These are phyloP conservation scores for Leptopilina clavipes DNA, from an alignment of 1,140 invertebrate species.

Conservation along the genomic window DNA sequence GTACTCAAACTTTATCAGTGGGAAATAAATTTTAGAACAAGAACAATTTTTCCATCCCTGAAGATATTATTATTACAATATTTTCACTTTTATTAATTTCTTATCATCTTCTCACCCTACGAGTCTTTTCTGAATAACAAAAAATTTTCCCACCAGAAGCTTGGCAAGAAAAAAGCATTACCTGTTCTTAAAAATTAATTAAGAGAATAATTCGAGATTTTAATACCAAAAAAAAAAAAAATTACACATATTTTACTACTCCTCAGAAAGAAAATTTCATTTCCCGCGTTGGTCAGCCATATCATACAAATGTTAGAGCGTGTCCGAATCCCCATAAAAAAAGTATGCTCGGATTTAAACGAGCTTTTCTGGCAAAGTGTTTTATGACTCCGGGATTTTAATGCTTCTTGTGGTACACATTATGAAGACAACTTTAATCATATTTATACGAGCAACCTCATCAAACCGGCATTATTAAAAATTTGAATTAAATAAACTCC, in stretches of 20 bases:
- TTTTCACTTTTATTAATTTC: too few relatives aligned
- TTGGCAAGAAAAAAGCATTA: too few relatives aligned
- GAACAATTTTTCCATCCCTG: too few relatives aligned
- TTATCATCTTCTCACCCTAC: too few relatives aligned
- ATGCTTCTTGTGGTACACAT: neutral
- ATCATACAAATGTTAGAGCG: neutral
- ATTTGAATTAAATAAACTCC: neutral
- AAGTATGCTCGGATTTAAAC: neutral
- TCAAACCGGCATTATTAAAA: neutral
- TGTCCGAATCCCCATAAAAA: neutral
- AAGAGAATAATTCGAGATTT: too few relatives aligned
- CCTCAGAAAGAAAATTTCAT: neutral
- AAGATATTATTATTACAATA: too few relatives aligned
- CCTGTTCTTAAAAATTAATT: neutral
- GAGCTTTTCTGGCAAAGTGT: neutral
- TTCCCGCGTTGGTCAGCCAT: neutral
- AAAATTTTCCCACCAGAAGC: too few relatives aligned
- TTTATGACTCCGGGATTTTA: neutral
- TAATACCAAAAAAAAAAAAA: neutral
- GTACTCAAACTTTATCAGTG: too few relatives aligned
- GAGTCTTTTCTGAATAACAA: neutral
- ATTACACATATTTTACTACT: neutral
- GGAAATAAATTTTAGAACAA: too few relatives aligned
- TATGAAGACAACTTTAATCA: conserved; percentile 1
- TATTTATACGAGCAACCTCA: conserved; percentile 3